phyloP scores from a whole-genome alignment of 1,140 invertebrate species.

The Forficula auricularia region DNA sequence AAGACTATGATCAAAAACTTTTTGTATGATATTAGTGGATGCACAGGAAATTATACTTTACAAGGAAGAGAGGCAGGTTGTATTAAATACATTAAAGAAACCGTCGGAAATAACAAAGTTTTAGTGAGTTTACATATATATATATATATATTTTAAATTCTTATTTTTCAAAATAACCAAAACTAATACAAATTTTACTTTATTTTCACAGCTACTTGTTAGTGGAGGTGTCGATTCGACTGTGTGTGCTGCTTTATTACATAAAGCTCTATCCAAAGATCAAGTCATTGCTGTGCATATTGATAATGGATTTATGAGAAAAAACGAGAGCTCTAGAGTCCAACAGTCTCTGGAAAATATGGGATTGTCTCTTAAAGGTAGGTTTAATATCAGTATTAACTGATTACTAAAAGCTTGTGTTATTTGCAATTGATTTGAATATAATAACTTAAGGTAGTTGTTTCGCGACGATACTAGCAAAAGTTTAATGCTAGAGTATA shows the following conservation, averaged over 20 bases:
- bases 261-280: conserved; percentile 71
- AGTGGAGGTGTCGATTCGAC: conserved; percentile 98
- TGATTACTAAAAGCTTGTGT: too few species aligned
- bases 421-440: too few species aligned
- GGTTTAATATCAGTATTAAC: conserved; percentile 19
- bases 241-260: conserved; percentile 87
- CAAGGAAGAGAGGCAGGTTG: conserved; percentile 75
- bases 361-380: conserved; percentile 66
- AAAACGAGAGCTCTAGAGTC: conserved; percentile 81
- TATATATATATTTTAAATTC: too few species aligned
- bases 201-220: conserved; percentile 53
- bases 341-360: conserved; percentile 68
- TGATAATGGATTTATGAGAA: conserved; percentile 98
- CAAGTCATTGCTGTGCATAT: conserved; percentile 94
- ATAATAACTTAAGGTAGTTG: too few species aligned
- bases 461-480: too few species aligned
- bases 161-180: conserved; percentile 1
- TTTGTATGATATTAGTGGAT: conserved; percentile 73
- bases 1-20: conserved; percentile 87
- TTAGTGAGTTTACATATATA: conserved; percentile 48
- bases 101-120: conserved; percentile 83
- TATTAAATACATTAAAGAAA: conserved; percentile 79
- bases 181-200: too few species aligned
- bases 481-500: too few species aligned
- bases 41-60: conserved; percentile 79